Conservation (phyloP, 2,797 vertebrate species). For the Borostomias antarcticus region DNA sequence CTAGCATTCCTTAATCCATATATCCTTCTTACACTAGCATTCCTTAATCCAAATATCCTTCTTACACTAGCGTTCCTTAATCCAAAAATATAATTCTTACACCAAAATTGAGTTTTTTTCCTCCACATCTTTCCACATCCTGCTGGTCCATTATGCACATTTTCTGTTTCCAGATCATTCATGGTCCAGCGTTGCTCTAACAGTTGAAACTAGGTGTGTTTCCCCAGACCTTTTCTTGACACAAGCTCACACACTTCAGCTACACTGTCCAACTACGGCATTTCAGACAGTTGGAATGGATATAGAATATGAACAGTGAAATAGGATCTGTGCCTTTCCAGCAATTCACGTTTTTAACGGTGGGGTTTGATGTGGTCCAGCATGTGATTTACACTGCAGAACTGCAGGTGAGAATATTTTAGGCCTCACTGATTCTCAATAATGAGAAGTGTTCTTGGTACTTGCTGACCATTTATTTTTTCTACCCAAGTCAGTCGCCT, state of each 20-base stretch:
- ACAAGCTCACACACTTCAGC: conserved; percentile 21
- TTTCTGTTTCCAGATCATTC: not conserved
- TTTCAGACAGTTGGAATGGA: conserved; percentile 28
- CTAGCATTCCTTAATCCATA: not conserved
- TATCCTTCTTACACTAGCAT: no score
- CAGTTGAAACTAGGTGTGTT: not conserved
- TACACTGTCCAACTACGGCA: conserved; percentile 27
- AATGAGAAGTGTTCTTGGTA: conserved; percentile 48
- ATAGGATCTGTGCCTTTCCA: conserved; percentile 61
- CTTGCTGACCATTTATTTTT: conserved; percentile 42
- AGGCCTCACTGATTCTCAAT: conserved; percentile 66
- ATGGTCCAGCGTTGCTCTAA: no score
- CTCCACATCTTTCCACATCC: no score
- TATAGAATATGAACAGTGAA: conserved; percentile 61
- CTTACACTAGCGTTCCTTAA: not conserved
- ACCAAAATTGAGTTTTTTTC: no score
- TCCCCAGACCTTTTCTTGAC: not conserved
- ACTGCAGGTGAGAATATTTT: conserved; percentile 60
- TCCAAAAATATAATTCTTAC: not conserved
- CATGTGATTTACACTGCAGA: conserved; percentile 50
- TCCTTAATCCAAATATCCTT: not conserved
- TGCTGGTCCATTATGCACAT: not conserved
- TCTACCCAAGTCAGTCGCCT: conserved; percentile 43
- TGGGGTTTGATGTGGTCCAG: conserved; percentile 43
- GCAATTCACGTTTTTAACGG: conserved; percentile 35